Evolutionary conservation across 2,113 vertebrate genomes (phyloP), one percentile per base, ranked within the genome.

Genomic region (Serinus canaria): DNA sequence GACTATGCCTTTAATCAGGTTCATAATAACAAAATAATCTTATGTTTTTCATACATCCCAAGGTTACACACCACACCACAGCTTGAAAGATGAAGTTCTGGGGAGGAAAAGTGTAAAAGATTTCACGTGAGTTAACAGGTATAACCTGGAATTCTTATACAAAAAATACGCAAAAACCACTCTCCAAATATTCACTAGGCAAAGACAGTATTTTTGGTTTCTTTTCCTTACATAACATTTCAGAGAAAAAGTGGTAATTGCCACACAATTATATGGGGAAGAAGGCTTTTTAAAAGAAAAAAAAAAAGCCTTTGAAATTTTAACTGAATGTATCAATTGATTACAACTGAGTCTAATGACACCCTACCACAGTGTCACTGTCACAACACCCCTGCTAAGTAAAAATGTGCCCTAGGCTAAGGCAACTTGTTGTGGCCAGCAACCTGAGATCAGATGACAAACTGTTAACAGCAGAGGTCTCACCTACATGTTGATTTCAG

Each of bases 371-470:
- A 95, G 81, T 96, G 97, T 95, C 85, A 44, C 60, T 69, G 92
- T 87, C 87, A 97, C 22, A 77, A 21, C 3, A 98, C 97, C 82
- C 95, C 63, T 11, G 53, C 76, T 43, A 43, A 21, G 31, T 66
- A 27, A n/a, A 64, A 87, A 37, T 62, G 24, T 31, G 72, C 73
- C 91, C 52, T 52, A 68, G 83, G 96, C 94, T 91, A 97, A 97
- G 95, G 96, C 89, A 76, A 95, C 98, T 98, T 98, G 97, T 98
- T 97, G 87, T 93, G 94, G 91, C 94, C 97, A 97, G 93, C 89
- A 94, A 79, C 74, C 94, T 98, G 81, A 96, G 97, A 98, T 98
- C 93, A 96, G 94, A 97, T 97, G 97, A 97, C 60, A 95, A 98
- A 98, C 90, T 82, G 67, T 64, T 96, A 64, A 78, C 79, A 95